Percentiles rank a stretch among this genome's conserved stretches.
These are phyloP conservation scores for Anguilla obscura DNA, from an alignment of 2,797 vertebrate species.

Conservation along the genomic window DNA sequence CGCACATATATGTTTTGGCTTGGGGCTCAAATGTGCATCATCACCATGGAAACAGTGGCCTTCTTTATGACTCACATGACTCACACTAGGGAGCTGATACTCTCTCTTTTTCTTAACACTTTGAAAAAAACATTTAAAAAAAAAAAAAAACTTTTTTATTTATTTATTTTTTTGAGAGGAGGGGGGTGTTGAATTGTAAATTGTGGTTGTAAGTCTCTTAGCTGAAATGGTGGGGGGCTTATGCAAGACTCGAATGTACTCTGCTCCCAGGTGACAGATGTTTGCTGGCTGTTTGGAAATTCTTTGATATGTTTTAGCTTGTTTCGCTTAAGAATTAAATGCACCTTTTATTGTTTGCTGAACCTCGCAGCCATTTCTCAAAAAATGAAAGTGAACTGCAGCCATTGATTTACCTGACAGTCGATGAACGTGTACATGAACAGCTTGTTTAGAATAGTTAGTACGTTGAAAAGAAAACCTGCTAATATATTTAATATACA, in stretches of 20 bases:
- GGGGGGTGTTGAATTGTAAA: background rate
- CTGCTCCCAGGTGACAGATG: background rate
- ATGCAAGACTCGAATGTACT: background rate
- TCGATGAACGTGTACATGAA: background rate
- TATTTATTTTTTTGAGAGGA: background rate
- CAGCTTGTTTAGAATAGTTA: background rate
- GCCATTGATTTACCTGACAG: background rate
- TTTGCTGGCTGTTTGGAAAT: background rate
- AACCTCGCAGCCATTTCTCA: background rate
- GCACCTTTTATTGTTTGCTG: constrained; percentile 12
- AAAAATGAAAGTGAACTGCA: background rate
- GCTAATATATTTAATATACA: background rate
- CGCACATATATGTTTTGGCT: background rate
- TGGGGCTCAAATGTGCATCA: background rate
- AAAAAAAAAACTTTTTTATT: background rate
- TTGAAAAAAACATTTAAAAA: background rate
- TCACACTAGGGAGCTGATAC: background rate
- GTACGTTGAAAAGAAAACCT: background rate
- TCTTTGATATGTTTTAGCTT: background rate
- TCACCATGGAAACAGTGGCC: background rate
- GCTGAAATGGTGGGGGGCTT: background rate
- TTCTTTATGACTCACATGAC: background rate
- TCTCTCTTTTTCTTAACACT: background rate
- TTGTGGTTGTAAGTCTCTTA: background rate
- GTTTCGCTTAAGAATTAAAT: background rate